Percentiles rank a stretch among this genome's conserved stretches.
Conservation (phyloP, 2,797 vertebrate genomes). For the Nannoperca obscura region DNA sequence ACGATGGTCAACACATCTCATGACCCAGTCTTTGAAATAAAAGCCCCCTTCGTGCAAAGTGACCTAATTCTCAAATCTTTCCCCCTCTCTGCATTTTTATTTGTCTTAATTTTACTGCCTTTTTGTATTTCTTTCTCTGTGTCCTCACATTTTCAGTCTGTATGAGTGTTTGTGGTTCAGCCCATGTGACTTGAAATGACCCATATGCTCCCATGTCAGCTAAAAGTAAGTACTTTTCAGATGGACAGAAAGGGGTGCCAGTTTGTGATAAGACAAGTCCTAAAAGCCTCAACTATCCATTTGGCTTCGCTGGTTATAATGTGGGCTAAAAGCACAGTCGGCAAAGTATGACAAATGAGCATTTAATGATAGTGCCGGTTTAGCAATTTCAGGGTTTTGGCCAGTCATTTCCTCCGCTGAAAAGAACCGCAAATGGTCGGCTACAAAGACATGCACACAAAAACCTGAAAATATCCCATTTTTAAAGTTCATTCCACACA, state of each 20-base stretch:
- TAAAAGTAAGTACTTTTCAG: conserved; percentile 10
- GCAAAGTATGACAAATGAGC: conserved; percentile 62
- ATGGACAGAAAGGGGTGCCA: conserved; percentile 16
- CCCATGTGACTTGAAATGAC: not conserved
- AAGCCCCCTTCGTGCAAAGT: conserved; percentile 5
- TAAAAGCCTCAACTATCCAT: conserved; percentile 34
- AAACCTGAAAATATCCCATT: conserved; percentile 56
- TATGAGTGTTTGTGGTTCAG: conserved; percentile 26
- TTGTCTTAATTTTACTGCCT: not conserved
- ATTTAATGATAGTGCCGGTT: conserved; percentile 69
- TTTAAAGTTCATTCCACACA: conserved; percentile 48
- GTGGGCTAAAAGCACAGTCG: conserved; percentile 43
- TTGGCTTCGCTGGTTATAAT: conserved; percentile 19
- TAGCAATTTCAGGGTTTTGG: conserved; percentile 43
- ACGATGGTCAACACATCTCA: conserved; percentile 36
- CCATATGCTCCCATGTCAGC: not conserved
- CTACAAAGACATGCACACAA: conserved; percentile 39
- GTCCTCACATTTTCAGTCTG: not conserved
- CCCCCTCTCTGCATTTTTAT: not conserved
- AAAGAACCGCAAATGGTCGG: conserved; percentile 47
- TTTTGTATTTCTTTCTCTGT: not conserved
- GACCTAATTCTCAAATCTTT: not conserved
- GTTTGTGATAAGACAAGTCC: conserved; percentile 30
- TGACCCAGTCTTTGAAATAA: conserved; percentile 47
- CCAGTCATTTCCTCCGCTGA: conserved; percentile 19